Evolutionary conservation across 92 coral and sea anemone genomes (phyloP).

Genomic region (Paragorgia papillata): DNA sequence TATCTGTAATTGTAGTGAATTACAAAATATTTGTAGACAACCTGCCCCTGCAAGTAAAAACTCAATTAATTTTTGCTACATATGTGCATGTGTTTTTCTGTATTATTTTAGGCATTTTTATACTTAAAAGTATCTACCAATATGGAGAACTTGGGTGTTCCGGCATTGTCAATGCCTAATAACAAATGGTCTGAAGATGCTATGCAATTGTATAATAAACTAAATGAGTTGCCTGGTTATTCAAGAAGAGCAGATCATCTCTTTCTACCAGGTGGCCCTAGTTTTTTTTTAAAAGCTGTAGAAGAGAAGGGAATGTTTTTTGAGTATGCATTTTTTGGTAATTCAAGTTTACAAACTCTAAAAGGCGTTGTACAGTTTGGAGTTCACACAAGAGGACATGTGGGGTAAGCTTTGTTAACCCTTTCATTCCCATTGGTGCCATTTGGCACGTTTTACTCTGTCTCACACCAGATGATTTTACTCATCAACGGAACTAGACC

Average conservation of each 20-base stretch:
- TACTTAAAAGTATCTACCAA: background rate
- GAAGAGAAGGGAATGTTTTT: conserved; percentile 68
- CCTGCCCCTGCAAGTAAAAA: too few species aligned
- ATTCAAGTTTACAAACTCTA: conserved; percentile 51
- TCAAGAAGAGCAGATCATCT: background rate
- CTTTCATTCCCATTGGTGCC: too few species aligned
- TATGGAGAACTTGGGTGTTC: conserved; percentile 44
- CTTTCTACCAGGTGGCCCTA: conserved; percentile 47
- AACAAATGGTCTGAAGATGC: conserved; percentile 66
- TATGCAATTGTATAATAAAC: conserved; percentile 58
- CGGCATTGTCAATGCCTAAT: too few species aligned
- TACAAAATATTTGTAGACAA: too few species aligned
- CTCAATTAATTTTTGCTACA: too few species aligned
- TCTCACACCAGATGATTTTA: too few species aligned
- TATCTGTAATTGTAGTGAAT: too few species aligned
- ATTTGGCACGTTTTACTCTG: too few species aligned
- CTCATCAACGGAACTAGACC: too few species aligned
- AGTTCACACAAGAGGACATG: conserved; percentile 70
- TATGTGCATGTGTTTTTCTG: too few species aligned
- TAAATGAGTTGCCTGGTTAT: conserved; percentile 48
- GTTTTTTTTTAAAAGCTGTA: conserved; percentile 55
- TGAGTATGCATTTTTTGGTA: conserved; percentile 68
- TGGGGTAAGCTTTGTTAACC: conserved; percentile 55
- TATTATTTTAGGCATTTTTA: too few species aligned
- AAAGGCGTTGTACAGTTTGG: conserved; percentile 90